phyloP scores from a whole-genome alignment of 2,113 vertebrate genomes.

The Cebus imitator region DNA sequence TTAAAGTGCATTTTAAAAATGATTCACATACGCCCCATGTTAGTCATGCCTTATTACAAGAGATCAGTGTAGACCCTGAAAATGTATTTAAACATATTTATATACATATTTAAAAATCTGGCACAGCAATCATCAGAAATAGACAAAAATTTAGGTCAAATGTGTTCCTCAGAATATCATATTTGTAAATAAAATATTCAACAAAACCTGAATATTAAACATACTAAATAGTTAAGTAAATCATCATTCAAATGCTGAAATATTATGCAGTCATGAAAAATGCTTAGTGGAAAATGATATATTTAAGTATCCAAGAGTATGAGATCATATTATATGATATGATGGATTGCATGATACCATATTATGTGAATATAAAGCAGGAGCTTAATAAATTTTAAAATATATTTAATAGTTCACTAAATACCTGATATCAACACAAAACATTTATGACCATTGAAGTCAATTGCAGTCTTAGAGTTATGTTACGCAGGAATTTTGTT shows the following conservation, averaged over 20 bases:
- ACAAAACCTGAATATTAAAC: not conserved
- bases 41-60: not conserved
- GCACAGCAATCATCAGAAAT: not conserved
- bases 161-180: not conserved
- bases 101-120: not conserved
- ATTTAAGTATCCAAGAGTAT: not conserved
- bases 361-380: not conserved
- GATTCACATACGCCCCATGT: not conserved
- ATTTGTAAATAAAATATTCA: not conserved
- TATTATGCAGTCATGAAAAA: not conserved
- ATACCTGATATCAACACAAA: not conserved
- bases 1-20: not conserved
- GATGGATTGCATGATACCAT: not conserved
- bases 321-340: not conserved
- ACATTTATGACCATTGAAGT: not conserved
- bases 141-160: not conserved
- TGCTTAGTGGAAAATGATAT: not conserved
- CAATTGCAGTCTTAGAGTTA: not conserved
- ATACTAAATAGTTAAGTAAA: not conserved
- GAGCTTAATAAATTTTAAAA: not conserved
- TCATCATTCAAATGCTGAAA: not conserved
- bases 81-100: slow-evolving; percentile 21
- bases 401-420: not conserved
- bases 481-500: not conserved
- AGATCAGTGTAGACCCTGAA: not conserved